Conservation (phyloP, 92 coral and sea anemone genomes). For the Phenganax subtilis region DNA sequence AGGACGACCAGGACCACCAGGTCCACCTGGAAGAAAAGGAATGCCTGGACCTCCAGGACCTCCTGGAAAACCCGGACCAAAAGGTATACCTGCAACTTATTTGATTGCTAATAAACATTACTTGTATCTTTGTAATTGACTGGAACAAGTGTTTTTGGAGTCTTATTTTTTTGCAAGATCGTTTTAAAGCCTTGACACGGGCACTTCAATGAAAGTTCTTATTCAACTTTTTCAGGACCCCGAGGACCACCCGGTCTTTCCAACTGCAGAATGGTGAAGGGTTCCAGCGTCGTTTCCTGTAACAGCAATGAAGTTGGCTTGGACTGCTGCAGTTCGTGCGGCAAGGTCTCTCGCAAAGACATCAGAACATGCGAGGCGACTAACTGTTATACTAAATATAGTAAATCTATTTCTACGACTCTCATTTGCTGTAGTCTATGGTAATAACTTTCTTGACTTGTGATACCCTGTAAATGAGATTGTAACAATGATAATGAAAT, state of each 20-base stretch:
- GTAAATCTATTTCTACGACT: too few species aligned
- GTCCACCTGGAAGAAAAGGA: constrained; percentile 29
- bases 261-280: not conserved
- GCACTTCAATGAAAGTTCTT: too few species aligned
- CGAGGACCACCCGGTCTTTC: constrained; percentile 11
- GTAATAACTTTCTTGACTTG: not conserved
- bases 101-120: not conserved
- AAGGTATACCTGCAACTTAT: not conserved
- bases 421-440: not conserved
- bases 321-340: not conserved
- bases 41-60: constrained; percentile 54
- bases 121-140: not conserved
- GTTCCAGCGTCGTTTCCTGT: too few species aligned
- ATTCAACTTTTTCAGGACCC: not conserved
- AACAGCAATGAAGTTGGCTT: too few species aligned
- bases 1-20: not conserved
- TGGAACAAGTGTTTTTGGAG: not conserved
- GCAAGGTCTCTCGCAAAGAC: not conserved
- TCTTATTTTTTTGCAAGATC: not conserved
- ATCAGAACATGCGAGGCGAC: not conserved
- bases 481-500: not conserved
- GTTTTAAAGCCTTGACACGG: not conserved
- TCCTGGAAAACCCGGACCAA: constrained; percentile 29
- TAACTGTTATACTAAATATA: not conserved
- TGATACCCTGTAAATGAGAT: not conserved